Evolutionary conservation across 2,888 invertebrate species (phyloP).

Genomic region (Apomyelois bistriatella): DNA sequence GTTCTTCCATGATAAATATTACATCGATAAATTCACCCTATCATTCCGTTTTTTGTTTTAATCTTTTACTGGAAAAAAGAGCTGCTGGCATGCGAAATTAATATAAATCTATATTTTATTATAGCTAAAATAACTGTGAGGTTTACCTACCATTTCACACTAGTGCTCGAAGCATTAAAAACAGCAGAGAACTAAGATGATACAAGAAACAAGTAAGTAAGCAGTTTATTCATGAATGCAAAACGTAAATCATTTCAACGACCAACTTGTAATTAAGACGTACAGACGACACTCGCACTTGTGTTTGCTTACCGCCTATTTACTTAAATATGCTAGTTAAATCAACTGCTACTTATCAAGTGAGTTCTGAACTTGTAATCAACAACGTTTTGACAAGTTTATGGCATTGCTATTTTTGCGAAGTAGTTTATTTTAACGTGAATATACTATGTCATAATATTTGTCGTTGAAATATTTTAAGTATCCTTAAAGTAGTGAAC

Average conservation of each 20-base stretch:
- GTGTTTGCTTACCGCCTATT: conserved; percentile 8
- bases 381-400: conserved; percentile 3
- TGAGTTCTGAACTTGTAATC: conserved; percentile 6
- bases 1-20: too few relatives aligned
- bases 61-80: too few relatives aligned
- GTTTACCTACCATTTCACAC: too few relatives aligned
- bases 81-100: too few relatives aligned
- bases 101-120: too few relatives aligned
- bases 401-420: not conserved
- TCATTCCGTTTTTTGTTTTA: too few relatives aligned
- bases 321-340: conserved; percentile 14
- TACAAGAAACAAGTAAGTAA: not conserved
- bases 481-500: too few relatives aligned
- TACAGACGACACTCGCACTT: not conserved
- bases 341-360: conserved; percentile 4
- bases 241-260: not conserved
- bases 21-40: too few relatives aligned
- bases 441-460: too few relatives aligned
- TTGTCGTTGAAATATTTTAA: too few relatives aligned
- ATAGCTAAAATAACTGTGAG: too few relatives aligned
- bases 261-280: conserved; percentile 11
- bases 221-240: not conserved
- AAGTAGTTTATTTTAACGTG: not conserved
- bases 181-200: not conserved
- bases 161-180: not conserved